Evolutionary conservation across 2,888 invertebrate genomes (phyloP).

Genomic region (Drosophila algonquin): DNA sequence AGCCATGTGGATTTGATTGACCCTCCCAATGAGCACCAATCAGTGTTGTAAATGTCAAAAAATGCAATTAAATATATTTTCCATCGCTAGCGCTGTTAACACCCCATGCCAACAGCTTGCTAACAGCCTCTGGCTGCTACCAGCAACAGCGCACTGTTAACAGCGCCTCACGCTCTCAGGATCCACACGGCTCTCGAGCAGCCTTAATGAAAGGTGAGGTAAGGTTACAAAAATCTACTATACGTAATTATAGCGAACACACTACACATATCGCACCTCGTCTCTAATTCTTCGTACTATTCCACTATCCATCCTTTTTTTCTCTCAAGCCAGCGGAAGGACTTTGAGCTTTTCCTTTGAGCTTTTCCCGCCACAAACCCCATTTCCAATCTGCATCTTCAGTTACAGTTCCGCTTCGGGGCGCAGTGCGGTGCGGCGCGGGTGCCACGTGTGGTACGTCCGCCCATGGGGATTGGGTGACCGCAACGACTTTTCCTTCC

Average conservation of each 20-base stretch:
- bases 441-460: not conserved
- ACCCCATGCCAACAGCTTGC: too few relatives aligned
- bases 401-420: not conserved
- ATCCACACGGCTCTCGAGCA: too few relatives aligned
- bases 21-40: not conserved
- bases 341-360: not conserved
- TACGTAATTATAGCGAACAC: not conserved
- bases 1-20: not conserved
- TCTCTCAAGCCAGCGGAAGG: not conserved
- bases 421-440: not conserved
- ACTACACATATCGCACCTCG: too few relatives aligned
- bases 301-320: not conserved
- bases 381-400: not conserved
- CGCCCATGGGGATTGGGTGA: not conserved
- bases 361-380: not conserved
- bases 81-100: too few relatives aligned
- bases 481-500: slow-evolving; percentile 11
- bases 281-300: not conserved
- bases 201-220: too few relatives aligned
- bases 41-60: not conserved
- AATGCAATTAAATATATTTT: too few relatives aligned
- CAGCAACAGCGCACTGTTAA: too few relatives aligned
- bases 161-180: too few relatives aligned
- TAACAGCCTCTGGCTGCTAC: too few relatives aligned
- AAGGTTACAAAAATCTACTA: too few relatives aligned